phyloP scores from a whole-genome alignment of 2,888 invertebrate species.

The Drosophila monieri region DNA sequence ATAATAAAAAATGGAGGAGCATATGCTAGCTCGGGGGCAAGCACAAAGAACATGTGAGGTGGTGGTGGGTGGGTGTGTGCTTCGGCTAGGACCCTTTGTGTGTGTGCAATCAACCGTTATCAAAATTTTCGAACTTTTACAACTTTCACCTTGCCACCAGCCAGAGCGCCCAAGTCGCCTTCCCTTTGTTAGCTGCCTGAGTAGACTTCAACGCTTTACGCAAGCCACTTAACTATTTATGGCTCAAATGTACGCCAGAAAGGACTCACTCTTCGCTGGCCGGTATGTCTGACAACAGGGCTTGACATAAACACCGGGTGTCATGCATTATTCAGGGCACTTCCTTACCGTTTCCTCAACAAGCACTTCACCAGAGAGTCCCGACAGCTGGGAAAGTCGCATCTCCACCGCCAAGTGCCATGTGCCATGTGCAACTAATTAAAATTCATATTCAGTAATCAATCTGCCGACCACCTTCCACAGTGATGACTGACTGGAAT shows the following conservation, averaged over 20 bases:
- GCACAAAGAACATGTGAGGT: constrained; percentile 15
- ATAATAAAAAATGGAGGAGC: constrained; percentile 27
- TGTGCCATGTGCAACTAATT: constrained; percentile 22
- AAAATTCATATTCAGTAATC: constrained; percentile 44
- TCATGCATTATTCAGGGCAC: constrained; percentile 36
- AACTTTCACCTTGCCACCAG: constrained; percentile 46
- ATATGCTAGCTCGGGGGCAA: constrained; percentile 30
- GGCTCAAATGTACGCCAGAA: constrained; percentile 16
- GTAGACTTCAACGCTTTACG: constrained; percentile 44
- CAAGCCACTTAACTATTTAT: constrained; percentile 50
- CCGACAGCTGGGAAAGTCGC: constrained; percentile 2
- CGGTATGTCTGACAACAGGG: constrained; percentile 25
- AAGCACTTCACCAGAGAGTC: background rate
- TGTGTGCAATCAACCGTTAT: constrained; percentile 72
- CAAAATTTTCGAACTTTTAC: constrained; percentile 56
- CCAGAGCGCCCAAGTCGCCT: constrained; percentile 8
- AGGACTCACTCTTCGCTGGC: constrained; percentile 14
- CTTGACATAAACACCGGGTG: constrained; percentile 40
- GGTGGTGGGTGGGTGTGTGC: constrained; percentile 21
- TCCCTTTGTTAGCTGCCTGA: constrained; percentile 13
- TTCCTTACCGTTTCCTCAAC: background rate
- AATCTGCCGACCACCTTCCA: constrained; percentile 30
- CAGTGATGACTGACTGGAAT: constrained; percentile 2
- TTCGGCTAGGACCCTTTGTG: constrained; percentile 16
- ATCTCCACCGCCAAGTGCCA: background rate